Conservation (phyloP, 2,113 vertebrate genomes). For the Aspidoscelis tigris region DNA sequence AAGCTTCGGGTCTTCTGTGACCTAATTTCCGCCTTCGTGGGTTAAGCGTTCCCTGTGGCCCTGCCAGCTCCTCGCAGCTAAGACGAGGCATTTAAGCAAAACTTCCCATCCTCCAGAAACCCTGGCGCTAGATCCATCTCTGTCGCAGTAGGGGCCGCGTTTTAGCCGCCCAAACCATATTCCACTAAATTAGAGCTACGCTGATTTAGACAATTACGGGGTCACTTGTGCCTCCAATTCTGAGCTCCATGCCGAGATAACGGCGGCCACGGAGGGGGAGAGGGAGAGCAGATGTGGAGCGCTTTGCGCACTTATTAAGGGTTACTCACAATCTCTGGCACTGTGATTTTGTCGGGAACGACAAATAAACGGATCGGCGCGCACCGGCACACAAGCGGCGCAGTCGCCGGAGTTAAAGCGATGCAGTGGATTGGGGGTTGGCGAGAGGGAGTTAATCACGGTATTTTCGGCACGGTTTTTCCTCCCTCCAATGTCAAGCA, state of each 20-base stretch:
- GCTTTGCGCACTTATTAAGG: slow-evolving; percentile 71
- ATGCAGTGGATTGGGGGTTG: slow-evolving; percentile 55
- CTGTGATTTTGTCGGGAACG: slow-evolving; percentile 64
- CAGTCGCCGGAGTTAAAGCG: slow-evolving; percentile 36
- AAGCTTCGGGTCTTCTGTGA: slow-evolving; percentile 61
- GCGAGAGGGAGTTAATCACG: slow-evolving; percentile 35
- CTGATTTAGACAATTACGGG: slow-evolving; percentile 79
- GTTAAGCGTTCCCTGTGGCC: slow-evolving; percentile 61
- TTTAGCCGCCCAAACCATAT: slow-evolving; percentile 80
- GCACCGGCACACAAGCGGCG: not conserved
- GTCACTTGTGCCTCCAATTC: slow-evolving; percentile 76
- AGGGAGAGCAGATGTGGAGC: slow-evolving; percentile 56
- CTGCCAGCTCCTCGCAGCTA: slow-evolving; percentile 62
- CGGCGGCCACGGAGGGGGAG: slow-evolving; percentile 60
- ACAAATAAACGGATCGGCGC: slow-evolving; percentile 59
- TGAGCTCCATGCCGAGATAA: slow-evolving; percentile 75
- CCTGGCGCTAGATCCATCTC: slow-evolving; percentile 77
- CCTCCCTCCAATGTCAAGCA: not conserved
- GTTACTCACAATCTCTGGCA: slow-evolving; percentile 62
- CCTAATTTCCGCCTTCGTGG: slow-evolving; percentile 71
- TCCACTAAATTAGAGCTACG: slow-evolving; percentile 81
- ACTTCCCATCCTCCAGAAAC: slow-evolving; percentile 65
- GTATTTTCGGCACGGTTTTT: slow-evolving; percentile 47
- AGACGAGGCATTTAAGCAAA: slow-evolving; percentile 70
- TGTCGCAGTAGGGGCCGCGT: slow-evolving; percentile 76